Conservation (phyloP, 2,888 invertebrate genomes). For the Chalcis sispes region DNA sequence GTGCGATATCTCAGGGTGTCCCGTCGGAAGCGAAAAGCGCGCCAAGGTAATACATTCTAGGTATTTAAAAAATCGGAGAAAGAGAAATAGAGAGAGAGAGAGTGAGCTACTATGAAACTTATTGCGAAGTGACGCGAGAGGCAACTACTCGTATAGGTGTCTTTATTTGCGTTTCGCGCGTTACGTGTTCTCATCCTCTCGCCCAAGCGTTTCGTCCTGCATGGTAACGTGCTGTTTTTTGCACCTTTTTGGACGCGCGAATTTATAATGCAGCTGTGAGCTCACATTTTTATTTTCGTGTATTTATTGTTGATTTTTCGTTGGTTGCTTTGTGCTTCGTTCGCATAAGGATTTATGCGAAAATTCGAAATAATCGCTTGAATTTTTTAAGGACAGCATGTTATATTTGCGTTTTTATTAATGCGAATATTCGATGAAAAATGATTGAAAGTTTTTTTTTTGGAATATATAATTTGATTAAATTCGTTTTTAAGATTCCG, state of each 20-base stretch:
- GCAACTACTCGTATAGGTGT: background rate
- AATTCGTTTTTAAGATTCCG: too few species aligned
- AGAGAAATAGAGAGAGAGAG: background rate
- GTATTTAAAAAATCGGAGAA: constrained; percentile 39
- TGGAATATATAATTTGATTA: too few species aligned
- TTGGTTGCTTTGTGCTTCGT: background rate
- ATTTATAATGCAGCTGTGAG: background rate
- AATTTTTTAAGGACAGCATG: too few species aligned
- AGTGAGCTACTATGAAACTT: background rate
- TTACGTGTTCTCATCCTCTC: too few species aligned
- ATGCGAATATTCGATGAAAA: too few species aligned
- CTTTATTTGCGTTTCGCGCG: background rate
- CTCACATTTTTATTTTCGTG: too few species aligned
- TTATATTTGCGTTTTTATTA: too few species aligned
- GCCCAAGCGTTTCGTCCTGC: background rate
- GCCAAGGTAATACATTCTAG: constrained; percentile 33
- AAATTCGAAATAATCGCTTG: too few species aligned
- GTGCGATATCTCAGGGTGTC: constrained; percentile 41
- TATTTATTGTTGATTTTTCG: too few species aligned
- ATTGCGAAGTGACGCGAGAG: too few species aligned
- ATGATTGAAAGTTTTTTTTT: too few species aligned
- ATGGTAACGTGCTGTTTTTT: background rate
- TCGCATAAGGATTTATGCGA: too few species aligned
- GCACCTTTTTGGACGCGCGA: background rate
- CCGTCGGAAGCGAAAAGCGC: constrained; percentile 37